phyloP scores from a whole-genome alignment of 2,113 vertebrate genomes.

The Ascaphus truei region DNA sequence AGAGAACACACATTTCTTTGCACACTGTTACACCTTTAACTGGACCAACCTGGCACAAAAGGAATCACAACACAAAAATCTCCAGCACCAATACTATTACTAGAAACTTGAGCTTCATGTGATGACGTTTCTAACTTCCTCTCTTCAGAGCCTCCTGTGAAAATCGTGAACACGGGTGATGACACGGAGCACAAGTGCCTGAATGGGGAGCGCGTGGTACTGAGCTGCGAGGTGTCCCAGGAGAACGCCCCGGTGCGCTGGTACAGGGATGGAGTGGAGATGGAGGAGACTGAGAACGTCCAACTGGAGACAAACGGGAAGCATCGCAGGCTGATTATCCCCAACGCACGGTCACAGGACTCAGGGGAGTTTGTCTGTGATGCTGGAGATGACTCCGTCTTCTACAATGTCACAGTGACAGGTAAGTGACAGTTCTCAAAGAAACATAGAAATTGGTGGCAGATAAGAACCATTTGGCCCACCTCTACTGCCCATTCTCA shows the following conservation, averaged over 20 bases:
- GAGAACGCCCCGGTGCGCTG: constrained; percentile 64
- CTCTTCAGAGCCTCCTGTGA: constrained; percentile 75
- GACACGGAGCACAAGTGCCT: constrained; percentile 68
- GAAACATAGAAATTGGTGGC: too few species aligned
- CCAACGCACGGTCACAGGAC: constrained; percentile 66
- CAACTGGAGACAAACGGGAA: constrained; percentile 74
- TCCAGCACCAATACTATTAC: too few species aligned
- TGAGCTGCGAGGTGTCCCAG: constrained; percentile 84
- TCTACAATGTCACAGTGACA: constrained; percentile 84
- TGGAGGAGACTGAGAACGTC: constrained; percentile 65
- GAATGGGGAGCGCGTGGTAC: constrained; percentile 72
- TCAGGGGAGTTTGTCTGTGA: constrained; percentile 87
- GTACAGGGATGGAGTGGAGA: constrained; percentile 84
- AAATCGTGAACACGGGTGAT: constrained; percentile 71
- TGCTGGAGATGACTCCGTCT: constrained; percentile 76
- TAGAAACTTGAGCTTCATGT: too few species aligned
- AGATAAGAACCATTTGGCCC: too few species aligned
- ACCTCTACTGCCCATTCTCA: too few species aligned
- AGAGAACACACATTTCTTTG: too few species aligned
- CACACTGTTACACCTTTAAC: too few species aligned
- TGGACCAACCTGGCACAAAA: too few species aligned
- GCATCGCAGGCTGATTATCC: constrained; percentile 74
- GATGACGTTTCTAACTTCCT: too few species aligned
- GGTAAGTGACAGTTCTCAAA: constrained; percentile 68
- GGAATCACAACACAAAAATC: too few species aligned